Conservation (phyloP, 2,888 invertebrate genomes). For the Drosophila barbarae region DNA sequence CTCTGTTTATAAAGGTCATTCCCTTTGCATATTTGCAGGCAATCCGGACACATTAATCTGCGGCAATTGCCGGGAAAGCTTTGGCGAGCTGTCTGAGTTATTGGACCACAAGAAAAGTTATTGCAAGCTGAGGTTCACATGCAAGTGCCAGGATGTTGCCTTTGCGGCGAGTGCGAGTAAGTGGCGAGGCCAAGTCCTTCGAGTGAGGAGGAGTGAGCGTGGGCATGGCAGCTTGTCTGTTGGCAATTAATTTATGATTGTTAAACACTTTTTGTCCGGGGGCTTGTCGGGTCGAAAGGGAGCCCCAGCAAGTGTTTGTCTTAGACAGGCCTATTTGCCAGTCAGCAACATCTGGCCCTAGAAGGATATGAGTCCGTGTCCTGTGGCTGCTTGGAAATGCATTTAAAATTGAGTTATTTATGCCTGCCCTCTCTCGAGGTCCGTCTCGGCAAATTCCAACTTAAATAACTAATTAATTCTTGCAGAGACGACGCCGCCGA, state of each 20-base stretch:
- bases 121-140: constrained; percentile 86
- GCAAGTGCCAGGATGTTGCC: constrained; percentile 83
- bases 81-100: constrained; percentile 86
- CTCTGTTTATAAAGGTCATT: constrained; percentile 10
- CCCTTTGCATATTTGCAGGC: constrained; percentile 80
- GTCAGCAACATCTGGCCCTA: constrained; percentile 61
- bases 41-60: constrained; percentile 89
- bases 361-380: constrained; percentile 46
- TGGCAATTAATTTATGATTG: constrained; percentile 79
- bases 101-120: constrained; percentile 87
- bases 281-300: constrained; percentile 11
- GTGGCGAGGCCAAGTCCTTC: constrained; percentile 5
- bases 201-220: neutral
- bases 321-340: constrained; percentile 54
- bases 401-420: constrained; percentile 76
- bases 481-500: constrained; percentile 75
- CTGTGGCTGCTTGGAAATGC: constrained; percentile 56
- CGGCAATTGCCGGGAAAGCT: constrained; percentile 88
- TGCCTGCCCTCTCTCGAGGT: constrained; percentile 38
- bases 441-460: constrained; percentile 56
- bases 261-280: constrained; percentile 73
- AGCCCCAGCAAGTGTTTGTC: constrained; percentile 47
- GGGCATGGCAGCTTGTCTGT: constrained; percentile 46
- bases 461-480: constrained; percentile 75
- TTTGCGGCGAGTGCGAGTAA: constrained; percentile 80